Conservation (phyloP, 2,888 invertebrate species). For the Drosophila setosimentum region DNA sequence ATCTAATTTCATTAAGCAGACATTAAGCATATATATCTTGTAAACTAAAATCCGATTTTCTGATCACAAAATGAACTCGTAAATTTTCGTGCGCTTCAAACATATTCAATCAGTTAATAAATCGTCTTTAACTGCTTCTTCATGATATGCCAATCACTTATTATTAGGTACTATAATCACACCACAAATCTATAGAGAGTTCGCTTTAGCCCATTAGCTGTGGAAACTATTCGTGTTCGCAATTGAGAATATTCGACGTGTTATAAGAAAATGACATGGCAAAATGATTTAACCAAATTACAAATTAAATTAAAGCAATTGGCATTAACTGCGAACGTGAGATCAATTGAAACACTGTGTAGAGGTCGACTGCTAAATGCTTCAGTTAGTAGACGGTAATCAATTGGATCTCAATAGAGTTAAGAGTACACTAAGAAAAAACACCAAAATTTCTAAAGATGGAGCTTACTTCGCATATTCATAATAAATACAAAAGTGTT, state of each 20-base stretch:
- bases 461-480: no score
- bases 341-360: conserved; percentile 29
- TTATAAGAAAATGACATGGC: conserved; percentile 36
- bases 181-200: not conserved
- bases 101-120: conserved; percentile 28
- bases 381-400: conserved; percentile 20
- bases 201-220: conserved; percentile 7
- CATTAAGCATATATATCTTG: not conserved
- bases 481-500: no score
- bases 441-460: not conserved
- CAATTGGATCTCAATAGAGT: conserved; percentile 10
- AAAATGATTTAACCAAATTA: conserved; percentile 35
- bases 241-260: not conserved
- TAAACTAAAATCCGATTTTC: not conserved
- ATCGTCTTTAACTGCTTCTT: conserved; percentile 13
- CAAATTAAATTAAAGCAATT: conserved; percentile 27
- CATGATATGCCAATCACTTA: conserved; percentile 18
- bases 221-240: conserved; percentile 17
- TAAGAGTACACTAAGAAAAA: not conserved
- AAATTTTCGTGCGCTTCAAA: conserved; percentile 25
- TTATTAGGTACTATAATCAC: not conserved
- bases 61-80: conserved; percentile 13
- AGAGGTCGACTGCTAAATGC: conserved; percentile 26
- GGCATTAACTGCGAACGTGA: conserved; percentile 6
- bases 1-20: no score